Conservation (phyloP, 2,113 vertebrate species). For the Asarcornis scutulata region DNA sequence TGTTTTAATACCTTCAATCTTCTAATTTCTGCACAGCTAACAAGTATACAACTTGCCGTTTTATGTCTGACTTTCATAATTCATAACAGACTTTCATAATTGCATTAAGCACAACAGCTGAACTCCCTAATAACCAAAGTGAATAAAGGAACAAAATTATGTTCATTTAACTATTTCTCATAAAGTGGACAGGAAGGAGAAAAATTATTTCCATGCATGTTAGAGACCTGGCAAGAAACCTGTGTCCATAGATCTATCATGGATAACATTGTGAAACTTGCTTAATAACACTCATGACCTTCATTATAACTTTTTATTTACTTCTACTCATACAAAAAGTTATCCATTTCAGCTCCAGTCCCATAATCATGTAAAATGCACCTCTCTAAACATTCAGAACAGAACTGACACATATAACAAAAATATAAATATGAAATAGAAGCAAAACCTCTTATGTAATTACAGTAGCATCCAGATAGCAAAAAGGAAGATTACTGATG, state of each 20-base stretch:
- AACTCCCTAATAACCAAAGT: not conserved
- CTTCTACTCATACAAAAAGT: not conserved
- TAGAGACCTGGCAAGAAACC: not conserved
- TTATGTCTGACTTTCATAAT: not conserved
- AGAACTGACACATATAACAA: not conserved
- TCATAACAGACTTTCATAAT: not conserved
- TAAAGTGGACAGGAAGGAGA: not conserved
- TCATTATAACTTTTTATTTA: not conserved
- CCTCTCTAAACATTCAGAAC: not conserved
- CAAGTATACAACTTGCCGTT: rapidly evolving
- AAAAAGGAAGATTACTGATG: not conserved
- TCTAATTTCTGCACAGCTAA: not conserved
- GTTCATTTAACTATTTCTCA: not conserved
- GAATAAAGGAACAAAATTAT: not conserved
- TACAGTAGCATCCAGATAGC: not conserved
- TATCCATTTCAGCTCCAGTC: not conserved
- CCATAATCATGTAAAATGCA: not conserved
- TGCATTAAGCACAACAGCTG: not conserved
- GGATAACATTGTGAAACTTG: not conserved
- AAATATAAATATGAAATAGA: not conserved
- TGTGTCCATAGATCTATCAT: not conserved
- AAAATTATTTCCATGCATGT: not conserved
- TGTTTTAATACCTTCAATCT: not conserved
- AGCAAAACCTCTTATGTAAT: not conserved
- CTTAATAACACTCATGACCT: not conserved